Conservation (phyloP, 2,888 invertebrate genomes). For the Scrobipalpa atriplicella region DNA sequence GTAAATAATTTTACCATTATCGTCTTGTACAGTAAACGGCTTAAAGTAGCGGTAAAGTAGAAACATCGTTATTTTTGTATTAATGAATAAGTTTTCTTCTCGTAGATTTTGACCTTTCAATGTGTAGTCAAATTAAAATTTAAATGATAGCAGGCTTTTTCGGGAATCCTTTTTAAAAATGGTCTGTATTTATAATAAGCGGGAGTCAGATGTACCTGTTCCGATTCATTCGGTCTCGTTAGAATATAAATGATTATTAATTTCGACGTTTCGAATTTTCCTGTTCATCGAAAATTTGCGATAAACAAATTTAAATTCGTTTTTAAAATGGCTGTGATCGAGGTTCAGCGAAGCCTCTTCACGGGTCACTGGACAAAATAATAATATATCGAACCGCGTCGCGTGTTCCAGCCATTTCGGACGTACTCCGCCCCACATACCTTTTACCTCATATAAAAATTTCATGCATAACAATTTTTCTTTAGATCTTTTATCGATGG, state of each 20-base stretch:
- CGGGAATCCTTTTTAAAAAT: constrained; percentile 6
- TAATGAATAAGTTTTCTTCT: constrained; percentile 23
- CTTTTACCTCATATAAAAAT: constrained; percentile 29
- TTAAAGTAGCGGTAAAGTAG: constrained; percentile 45
- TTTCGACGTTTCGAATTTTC: constrained; percentile 36
- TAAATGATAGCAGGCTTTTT: constrained; percentile 9
- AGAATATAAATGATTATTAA: constrained; percentile 23
- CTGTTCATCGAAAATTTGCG: constrained; percentile 53
- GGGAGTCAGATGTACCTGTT: constrained; percentile 62
- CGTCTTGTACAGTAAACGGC: constrained; percentile 45
- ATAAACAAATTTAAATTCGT: constrained; percentile 58
- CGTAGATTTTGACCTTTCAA: constrained; percentile 24
- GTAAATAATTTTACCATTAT: constrained; percentile 33
- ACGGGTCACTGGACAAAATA: constrained; percentile 61
- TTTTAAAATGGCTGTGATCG: constrained; percentile 64
- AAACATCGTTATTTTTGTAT: constrained; percentile 49
- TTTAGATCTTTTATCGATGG: constrained; percentile 13
- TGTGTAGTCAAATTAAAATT: constrained; percentile 23
- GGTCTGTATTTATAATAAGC: constrained; percentile 22
- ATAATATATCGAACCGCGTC: constrained; percentile 57
- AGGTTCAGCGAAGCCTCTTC: constrained; percentile 53
- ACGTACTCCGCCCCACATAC: constrained; percentile 42
- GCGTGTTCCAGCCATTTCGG: constrained; percentile 34
- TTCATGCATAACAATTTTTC: constrained; percentile 28
- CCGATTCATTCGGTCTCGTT: constrained; percentile 29